These are phyloP conservation scores for Ligdia adustata DNA, from an alignment of 2,888 invertebrate genomes.

Conservation along the genomic window DNA sequence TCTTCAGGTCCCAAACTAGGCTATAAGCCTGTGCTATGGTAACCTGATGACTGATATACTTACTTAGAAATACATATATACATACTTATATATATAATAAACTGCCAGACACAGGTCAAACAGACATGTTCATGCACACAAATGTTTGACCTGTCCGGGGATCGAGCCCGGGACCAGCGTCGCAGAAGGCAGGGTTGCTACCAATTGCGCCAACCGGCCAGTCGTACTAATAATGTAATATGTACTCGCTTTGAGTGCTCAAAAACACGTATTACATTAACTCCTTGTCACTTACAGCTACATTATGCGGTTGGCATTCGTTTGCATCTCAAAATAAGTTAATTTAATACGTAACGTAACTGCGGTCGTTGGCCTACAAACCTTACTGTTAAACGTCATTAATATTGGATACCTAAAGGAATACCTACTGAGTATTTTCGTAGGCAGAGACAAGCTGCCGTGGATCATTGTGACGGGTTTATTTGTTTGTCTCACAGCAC, in stretches of 20 bases:
- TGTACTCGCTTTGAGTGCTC: slow-evolving; percentile 2
- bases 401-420: slow-evolving; percentile 39
- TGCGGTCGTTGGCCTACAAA: slow-evolving; percentile 49
- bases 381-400: slow-evolving; percentile 34
- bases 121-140: too few species aligned
- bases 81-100: too few species aligned
- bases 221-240: slow-evolving; percentile 3
- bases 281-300: slow-evolving; percentile 5
- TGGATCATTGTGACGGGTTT: slow-evolving; percentile 39
- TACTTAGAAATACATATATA: too few species aligned
- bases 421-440: slow-evolving; percentile 50
- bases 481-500: slow-evolving; percentile 30
- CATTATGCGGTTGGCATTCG: slow-evolving; percentile 33
- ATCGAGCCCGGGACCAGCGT: too few species aligned
- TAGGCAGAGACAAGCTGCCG: slow-evolving; percentile 38
- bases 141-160: too few species aligned
- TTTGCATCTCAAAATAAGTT: slow-evolving; percentile 46
- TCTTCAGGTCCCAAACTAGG: too few species aligned
- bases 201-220: too few species aligned
- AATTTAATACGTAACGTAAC: slow-evolving; percentile 51
- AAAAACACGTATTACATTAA: slow-evolving; percentile 7
- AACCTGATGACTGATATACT: too few species aligned
- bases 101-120: too few species aligned
- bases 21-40: too few species aligned
- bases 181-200: too few species aligned